These are phyloP conservation scores for Hemiprocne comata DNA, from an alignment of 2,113 vertebrate genomes.

Conservation along the genomic window DNA sequence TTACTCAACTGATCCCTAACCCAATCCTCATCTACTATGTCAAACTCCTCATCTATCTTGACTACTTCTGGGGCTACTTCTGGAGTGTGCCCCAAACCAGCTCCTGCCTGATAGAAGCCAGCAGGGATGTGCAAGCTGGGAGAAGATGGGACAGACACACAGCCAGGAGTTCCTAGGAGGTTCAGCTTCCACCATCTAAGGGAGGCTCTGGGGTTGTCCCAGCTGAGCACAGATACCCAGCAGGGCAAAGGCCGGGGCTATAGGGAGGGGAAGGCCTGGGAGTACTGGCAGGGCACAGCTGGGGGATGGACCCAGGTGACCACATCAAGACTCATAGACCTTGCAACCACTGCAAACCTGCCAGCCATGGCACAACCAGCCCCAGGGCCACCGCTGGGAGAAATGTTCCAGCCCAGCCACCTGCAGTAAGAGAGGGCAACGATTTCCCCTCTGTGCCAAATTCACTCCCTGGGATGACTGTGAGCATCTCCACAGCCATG, in stretches of 20 bases:
- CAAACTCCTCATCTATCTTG: no score
- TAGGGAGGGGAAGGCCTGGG: not conserved
- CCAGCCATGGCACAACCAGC: rapidly evolving
- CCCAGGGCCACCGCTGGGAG: not conserved
- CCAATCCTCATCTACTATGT: no score
- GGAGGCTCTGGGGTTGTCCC: not conserved
- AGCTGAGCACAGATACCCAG: not conserved
- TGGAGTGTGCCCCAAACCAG: not conserved
- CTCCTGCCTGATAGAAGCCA: not conserved
- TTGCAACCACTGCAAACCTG: not conserved
- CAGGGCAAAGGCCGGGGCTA: rapidly evolving
- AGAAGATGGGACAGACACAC: not conserved
- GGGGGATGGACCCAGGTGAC: not conserved
- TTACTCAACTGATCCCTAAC: no score
- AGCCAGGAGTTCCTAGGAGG: not conserved
- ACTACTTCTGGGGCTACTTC: no score
- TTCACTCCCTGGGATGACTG: not conserved
- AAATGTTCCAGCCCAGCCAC: not conserved
- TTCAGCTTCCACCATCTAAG: not conserved
- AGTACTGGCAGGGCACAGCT: not conserved
- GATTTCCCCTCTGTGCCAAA: not conserved
- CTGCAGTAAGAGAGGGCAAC: not conserved
- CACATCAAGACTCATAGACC: not conserved
- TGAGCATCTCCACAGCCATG: rapidly evolving
- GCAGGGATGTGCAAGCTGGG: not conserved